phyloP scores from a whole-genome alignment of 2,113 vertebrate genomes.

The Corythoichthys haematopterus region DNA sequence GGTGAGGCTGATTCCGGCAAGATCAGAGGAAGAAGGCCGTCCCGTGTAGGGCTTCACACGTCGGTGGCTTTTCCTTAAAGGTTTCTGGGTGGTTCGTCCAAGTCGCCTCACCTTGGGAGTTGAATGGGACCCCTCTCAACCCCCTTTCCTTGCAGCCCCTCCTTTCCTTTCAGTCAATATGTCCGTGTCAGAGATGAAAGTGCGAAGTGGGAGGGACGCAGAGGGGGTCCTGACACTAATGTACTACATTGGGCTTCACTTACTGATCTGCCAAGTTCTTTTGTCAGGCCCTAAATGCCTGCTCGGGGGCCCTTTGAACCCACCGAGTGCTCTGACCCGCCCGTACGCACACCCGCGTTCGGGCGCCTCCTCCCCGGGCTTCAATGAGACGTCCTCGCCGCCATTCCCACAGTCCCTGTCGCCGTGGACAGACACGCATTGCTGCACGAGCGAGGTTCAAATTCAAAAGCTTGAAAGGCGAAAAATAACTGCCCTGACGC shows the following conservation, averaged over 20 bases:
- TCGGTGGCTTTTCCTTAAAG: slow-evolving; percentile 31
- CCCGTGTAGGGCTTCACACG: slow-evolving; percentile 48
- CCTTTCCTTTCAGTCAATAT: slow-evolving; percentile 68
- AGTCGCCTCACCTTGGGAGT: slow-evolving; percentile 65
- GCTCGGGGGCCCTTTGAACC: slow-evolving; percentile 73
- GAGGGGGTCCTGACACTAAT: slow-evolving; percentile 75
- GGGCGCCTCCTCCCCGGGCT: slow-evolving; percentile 54
- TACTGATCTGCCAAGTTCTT: slow-evolving; percentile 77
- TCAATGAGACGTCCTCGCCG: slow-evolving; percentile 57
- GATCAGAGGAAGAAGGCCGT: slow-evolving; percentile 64
- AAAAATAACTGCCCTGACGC: not conserved
- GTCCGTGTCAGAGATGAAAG: slow-evolving; percentile 80
- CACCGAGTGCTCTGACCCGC: slow-evolving; percentile 57
- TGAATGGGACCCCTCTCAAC: slow-evolving; percentile 59
- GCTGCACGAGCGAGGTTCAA: slow-evolving; percentile 28
- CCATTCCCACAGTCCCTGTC: slow-evolving; percentile 59
- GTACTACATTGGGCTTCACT: slow-evolving; percentile 75
- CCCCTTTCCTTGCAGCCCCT: slow-evolving; percentile 38
- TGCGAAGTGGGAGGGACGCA: slow-evolving; percentile 67
- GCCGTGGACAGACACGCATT: slow-evolving; percentile 48
- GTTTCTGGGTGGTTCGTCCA: slow-evolving; percentile 56
- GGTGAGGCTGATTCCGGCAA: slow-evolving; percentile 58
- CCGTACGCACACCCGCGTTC: slow-evolving; percentile 49
- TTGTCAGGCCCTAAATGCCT: slow-evolving; percentile 73
- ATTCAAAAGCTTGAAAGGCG: slow-evolving; percentile 5